Base-by-base conservation (phyloP, 2,113 vertebrate species). In the Oriolus oriolus region DNA sequence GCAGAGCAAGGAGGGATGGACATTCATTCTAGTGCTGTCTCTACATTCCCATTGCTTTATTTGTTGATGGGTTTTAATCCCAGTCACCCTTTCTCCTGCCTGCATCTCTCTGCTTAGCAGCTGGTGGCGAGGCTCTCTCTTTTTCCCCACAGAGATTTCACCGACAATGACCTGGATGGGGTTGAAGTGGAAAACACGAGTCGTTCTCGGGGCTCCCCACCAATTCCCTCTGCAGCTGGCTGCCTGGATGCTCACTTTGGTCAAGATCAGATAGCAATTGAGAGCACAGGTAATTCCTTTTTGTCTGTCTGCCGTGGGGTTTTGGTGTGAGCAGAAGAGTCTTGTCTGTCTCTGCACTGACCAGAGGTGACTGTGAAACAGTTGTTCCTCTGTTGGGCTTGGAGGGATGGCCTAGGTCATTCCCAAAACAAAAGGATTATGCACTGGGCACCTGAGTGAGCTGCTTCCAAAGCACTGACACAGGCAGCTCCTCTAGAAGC, bases 131-230 rank as follows among this genome's bases (percentile, higher is more conserved):
- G 2, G 10, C 61, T 61, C 3, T 70, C 59, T 89, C 6, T 93
- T 57, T 94, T 22, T 69, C 49, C 61, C 26, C 47, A 16, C 91
- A 99, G 99, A 96, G 99, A 99, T 65, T 98, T 98, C 50, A 74
- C 93, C 0, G 99, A 99, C 61, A 99, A 98, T 44, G 98, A 99
- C 33, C 97, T 98, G 88, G 99, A 99, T 6, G 94, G 97, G 6
- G 98, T 95, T 1, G 99, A 99, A 74, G 96, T 98, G 8, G 99
- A 99, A 9, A 98, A 95, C 54, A 71, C 97, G 7, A 94, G 94
- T 90, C 98, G 95, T n/a, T 92, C 98, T 3, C 97, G 95, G 21
- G 94, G 94, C 84, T 98, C 97, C 28, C 97, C 98, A 3, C 96
- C 97, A 6, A 96, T 97, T 64, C 94, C 98, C 31, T 88, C 98